phyloP scores from a whole-genome alignment of 2,888 invertebrate genomes.

The Lucinisca nassula region DNA sequence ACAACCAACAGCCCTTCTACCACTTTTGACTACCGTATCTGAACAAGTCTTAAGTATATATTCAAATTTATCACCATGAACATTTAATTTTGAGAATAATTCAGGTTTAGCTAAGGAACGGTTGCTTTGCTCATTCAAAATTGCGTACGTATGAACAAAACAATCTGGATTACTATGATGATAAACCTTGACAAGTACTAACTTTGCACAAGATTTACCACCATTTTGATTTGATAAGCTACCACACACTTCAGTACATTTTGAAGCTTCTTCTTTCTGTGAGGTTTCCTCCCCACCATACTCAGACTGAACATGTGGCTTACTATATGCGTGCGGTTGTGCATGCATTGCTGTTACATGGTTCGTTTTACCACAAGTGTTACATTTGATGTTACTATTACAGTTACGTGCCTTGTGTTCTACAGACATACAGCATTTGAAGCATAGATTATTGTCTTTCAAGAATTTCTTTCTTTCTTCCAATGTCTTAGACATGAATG shows the following conservation, averaged over 20 bases:
- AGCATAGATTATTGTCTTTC: conserved; percentile 37
- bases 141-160: conserved; percentile 18
- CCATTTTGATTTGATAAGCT: background rate
- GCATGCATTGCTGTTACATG: conserved; percentile 11
- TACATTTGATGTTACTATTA: background rate
- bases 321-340: no score
- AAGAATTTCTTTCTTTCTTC: conserved; percentile 28
- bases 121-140: conserved; percentile 54
- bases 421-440: conserved; percentile 20
- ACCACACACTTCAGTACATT: conserved; percentile 9
- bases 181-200: conserved; percentile 28
- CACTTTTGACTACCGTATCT: conserved; percentile 2
- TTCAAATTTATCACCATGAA: conserved; percentile 8
- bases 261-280: background rate
- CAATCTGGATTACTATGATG: background rate
- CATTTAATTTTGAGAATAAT: conserved; percentile 17
- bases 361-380: background rate
- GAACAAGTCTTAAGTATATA: conserved; percentile 24
- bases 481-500: conserved; percentile 19
- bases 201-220: conserved; percentile 44
- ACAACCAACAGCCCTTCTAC: conserved; percentile 34
- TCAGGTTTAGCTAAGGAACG: conserved; percentile 32
- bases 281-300: conserved; percentile 26
- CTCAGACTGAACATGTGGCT: background rate
- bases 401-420: conserved; percentile 21